Conservation (phyloP, 1,140 invertebrate genomes). For the Phortica variegata region DNA sequence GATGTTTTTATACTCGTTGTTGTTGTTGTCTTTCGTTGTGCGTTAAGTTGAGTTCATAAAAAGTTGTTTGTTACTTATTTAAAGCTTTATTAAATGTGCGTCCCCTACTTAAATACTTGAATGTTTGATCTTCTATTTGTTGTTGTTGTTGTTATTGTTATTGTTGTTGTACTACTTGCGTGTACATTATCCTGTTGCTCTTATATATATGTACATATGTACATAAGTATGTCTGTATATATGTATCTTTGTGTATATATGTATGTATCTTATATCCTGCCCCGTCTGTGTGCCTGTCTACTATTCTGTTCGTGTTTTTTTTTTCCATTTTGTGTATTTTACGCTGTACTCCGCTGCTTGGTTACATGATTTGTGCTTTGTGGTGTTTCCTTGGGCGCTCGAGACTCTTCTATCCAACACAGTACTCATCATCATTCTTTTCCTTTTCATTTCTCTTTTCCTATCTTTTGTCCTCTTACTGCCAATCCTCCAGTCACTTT, state of each 20-base stretch:
- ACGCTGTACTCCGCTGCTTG: too few relatives aligned
- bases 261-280: not conserved
- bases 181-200: slow-evolving; percentile 10
- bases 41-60: too few relatives aligned
- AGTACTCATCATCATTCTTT: too few relatives aligned
- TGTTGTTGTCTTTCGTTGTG: slow-evolving; percentile 7
- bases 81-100: too few relatives aligned
- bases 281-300: too few relatives aligned
- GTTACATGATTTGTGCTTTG: too few relatives aligned
- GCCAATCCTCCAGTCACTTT: slow-evolving; percentile 18
- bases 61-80: too few relatives aligned
- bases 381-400: too few relatives aligned
- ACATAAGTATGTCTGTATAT: not conserved
- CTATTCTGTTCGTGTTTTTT: slow-evolving; percentile 42
- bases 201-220: not conserved
- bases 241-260: slow-evolving; percentile 10
- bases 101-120: too few relatives aligned
- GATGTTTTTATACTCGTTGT: slow-evolving; percentile 10
- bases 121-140: slow-evolving; percentile 5
- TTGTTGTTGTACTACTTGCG: slow-evolving; percentile 22
- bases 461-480: slow-evolving; percentile 43
- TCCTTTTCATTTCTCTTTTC: too few relatives aligned
- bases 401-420: too few relatives aligned
- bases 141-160: slow-evolving; percentile 22
- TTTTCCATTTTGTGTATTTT: slow-evolving; percentile 27